These are phyloP conservation scores for Cerastis leucographa DNA, from an alignment of 2,888 invertebrate species.

Conservation along the genomic window DNA sequence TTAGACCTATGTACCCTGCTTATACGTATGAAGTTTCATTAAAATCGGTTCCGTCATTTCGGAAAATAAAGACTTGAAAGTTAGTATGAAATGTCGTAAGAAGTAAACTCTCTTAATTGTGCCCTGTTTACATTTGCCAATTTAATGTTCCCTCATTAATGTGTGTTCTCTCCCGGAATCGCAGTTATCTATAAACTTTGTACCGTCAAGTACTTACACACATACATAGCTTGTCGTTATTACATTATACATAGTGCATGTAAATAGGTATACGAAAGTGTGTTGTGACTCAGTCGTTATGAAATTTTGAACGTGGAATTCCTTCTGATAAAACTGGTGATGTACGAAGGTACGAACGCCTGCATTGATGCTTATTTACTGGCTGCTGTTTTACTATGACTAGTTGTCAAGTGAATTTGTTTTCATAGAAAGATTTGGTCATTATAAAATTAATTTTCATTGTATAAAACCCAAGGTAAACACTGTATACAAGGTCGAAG, in stretches of 20 bases:
- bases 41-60: too few species aligned
- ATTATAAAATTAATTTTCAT: neutral
- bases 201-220: constrained; percentile 30
- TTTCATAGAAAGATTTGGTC: neutral
- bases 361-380: neutral
- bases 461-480: neutral
- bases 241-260: neutral
- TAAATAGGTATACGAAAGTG: constrained; percentile 2
- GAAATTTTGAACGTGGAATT: neutral
- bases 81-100: too few species aligned
- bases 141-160: neutral
- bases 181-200: constrained; percentile 62
- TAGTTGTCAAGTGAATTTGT: neutral
- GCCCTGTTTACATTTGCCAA: neutral
- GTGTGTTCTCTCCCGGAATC: constrained; percentile 45
- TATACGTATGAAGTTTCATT: too few species aligned
- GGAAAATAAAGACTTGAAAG: too few species aligned
- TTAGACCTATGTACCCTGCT: too few species aligned
- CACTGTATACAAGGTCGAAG: too few species aligned
- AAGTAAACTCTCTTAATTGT: too few species aligned
- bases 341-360: neutral
- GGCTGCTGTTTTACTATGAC: neutral
- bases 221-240: neutral
- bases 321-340: neutral
- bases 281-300: constrained; percentile 24